A percentile compares a stretch with the other conserved stretches of the same genome.
Evolutionary conservation across 2,113 vertebrate species (phyloP).

Genomic region (Brienomyrus longianalis): DNA sequence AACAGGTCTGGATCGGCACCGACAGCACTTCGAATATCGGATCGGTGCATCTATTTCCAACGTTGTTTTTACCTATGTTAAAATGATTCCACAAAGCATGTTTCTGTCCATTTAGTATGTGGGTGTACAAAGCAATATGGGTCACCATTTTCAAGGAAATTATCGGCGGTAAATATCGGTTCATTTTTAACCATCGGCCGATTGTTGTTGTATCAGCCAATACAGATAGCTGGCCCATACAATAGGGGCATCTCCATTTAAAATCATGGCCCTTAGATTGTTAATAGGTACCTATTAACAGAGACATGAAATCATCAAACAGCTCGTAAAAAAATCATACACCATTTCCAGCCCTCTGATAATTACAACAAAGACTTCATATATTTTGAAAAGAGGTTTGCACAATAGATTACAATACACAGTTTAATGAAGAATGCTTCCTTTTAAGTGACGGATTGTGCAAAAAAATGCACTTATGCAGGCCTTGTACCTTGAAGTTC

Average conservation of each 20-base stretch:
- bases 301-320: background rate
- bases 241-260: background rate
- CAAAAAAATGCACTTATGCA: background rate
- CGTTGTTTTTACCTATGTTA: background rate
- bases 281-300: background rate
- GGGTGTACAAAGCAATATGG: background rate
- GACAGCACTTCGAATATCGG: too few species aligned
- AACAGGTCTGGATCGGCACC: too few species aligned
- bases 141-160: background rate
- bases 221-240: background rate
- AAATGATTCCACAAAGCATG: background rate
- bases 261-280: background rate
- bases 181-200: background rate
- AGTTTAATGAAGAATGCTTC: background rate
- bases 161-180: background rate
- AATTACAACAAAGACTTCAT: background rate
- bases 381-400: background rate
- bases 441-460: background rate
- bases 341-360: background rate
- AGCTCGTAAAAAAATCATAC: background rate
- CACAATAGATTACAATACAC: background rate
- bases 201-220: background rate
- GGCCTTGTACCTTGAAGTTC: background rate
- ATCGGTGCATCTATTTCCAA: too few species aligned
- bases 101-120: background rate